Percentiles rank a stretch among this genome's conserved stretches.
Evolutionary conservation across 2,888 invertebrate genomes (phyloP).

Genomic region (Dicranocentrus wangi): DNA sequence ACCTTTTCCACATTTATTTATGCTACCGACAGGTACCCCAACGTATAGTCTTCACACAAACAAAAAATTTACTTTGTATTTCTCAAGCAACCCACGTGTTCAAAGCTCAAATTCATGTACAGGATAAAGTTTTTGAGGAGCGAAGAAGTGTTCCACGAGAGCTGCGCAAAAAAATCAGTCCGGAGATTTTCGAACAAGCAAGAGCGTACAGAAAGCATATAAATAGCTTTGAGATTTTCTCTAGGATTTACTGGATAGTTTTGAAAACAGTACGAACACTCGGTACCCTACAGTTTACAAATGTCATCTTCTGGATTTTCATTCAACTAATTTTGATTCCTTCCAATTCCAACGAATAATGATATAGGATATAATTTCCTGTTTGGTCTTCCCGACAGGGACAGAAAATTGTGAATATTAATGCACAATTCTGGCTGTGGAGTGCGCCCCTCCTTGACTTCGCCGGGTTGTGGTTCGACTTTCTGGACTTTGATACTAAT

Average conservation of each 20-base stretch:
- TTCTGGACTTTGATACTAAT: constrained; percentile 70
- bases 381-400: no score
- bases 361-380: no score
- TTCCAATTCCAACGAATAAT: no score
- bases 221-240: constrained; percentile 76
- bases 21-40: constrained; percentile 74
- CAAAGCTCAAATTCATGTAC: no score
- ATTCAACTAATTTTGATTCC: no score
- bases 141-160: constrained; percentile 75
- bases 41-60: no score
- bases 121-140: neutral
- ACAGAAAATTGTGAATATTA: no score
- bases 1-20: constrained; percentile 12
- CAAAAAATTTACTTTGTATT: no score
- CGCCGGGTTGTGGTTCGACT: constrained; percentile 51
- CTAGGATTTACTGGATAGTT: constrained; percentile 76
- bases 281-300: no score
- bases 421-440: constrained; percentile 15
- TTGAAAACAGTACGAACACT: neutral
- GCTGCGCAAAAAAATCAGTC: constrained; percentile 76
- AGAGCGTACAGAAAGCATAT: constrained; percentile 77
- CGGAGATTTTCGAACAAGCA: constrained; percentile 77
- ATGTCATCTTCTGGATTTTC: no score
- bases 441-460: constrained; percentile 63
- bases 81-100: no score